Evolutionary conservation across 2,888 invertebrate species (phyloP).

Genomic region (Agelastica alni): DNA sequence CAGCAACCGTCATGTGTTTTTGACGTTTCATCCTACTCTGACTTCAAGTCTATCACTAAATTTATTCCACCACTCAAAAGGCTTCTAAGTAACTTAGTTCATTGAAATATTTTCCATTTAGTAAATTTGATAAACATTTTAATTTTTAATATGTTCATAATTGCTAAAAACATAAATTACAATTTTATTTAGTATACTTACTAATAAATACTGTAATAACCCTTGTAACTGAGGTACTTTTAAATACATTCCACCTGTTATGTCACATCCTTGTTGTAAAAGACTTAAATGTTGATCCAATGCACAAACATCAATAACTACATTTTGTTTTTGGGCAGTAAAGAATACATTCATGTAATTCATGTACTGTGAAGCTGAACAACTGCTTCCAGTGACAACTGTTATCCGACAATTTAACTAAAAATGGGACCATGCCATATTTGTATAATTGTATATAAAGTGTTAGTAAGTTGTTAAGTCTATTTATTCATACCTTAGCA

Average conservation of each 20-base stretch:
- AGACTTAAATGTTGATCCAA: conserved; percentile 88
- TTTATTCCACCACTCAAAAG: too few relatives aligned
- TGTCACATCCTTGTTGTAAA: conserved; percentile 95
- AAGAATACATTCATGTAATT: conserved; percentile 99
- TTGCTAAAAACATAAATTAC: background rate
- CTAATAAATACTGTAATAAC: conserved; percentile 82
- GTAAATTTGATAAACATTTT: background rate
- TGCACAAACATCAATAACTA: conserved; percentile 90
- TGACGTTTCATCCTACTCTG: too few relatives aligned
- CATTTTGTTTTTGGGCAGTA: conserved; percentile 84
- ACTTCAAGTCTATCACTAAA: too few relatives aligned
- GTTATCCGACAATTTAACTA: conserved; percentile 76
- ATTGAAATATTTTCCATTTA: too few relatives aligned
- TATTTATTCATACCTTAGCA: conserved; percentile 62
- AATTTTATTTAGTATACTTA: conserved; percentile 52
- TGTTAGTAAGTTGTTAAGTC: too few relatives aligned
- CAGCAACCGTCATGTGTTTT: too few relatives aligned
- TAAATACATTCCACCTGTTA: conserved; percentile 90
- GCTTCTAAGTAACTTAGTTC: too few relatives aligned
- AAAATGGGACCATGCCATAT: too few relatives aligned
- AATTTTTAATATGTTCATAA: too few relatives aligned
- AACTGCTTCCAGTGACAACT: conserved; percentile 87
- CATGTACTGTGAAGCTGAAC: conserved; percentile 94
- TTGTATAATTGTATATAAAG: too few relatives aligned
- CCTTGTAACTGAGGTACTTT: conserved; percentile 87